Percentiles rank a stretch among this genome's conserved stretches.
These are phyloP conservation scores for Ophthalmolycus amberensis DNA, from an alignment of 2,113 vertebrate species.

Conservation along the genomic window DNA sequence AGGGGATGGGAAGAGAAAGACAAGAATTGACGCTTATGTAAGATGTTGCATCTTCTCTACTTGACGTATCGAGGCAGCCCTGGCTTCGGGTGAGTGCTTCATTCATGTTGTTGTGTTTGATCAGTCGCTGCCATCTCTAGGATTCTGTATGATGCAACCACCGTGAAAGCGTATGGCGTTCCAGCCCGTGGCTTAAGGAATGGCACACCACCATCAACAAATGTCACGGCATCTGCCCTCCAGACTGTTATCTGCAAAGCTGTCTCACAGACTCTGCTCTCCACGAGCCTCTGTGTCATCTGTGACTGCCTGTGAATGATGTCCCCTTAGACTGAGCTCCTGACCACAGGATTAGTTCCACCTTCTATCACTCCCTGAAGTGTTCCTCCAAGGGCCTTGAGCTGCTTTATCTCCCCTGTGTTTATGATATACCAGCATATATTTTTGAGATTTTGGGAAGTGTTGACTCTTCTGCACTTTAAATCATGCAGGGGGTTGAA, in stretches of 20 bases:
- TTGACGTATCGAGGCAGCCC: slow-evolving; percentile 52
- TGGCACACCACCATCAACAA: slow-evolving; percentile 51
- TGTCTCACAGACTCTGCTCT: slow-evolving; percentile 50
- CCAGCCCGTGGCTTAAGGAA: slow-evolving; percentile 44
- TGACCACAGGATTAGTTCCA: slow-evolving; percentile 68
- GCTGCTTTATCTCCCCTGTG: slow-evolving; percentile 50
- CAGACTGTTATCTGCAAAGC: slow-evolving; percentile 61
- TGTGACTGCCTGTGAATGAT: slow-evolving; percentile 53
- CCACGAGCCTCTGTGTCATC: slow-evolving; percentile 39
- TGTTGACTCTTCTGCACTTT: slow-evolving; percentile 20
- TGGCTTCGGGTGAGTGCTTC: slow-evolving; percentile 25
- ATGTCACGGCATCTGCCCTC: slow-evolving; percentile 62
- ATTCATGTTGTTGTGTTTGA: slow-evolving; percentile 71
- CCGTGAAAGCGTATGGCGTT: slow-evolving; percentile 56
- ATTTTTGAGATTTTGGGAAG: slow-evolving; percentile 10
- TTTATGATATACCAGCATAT: slow-evolving; percentile 43
- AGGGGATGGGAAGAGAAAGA: slow-evolving; percentile 33
- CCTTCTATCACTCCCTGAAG: slow-evolving; percentile 45
- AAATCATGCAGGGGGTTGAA: slow-evolving; percentile 41
- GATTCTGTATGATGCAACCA: slow-evolving; percentile 70
- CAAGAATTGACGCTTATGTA: slow-evolving; percentile 45
- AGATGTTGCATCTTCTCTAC: slow-evolving; percentile 40
- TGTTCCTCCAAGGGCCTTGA: slow-evolving; percentile 43
- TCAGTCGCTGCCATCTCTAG: slow-evolving; percentile 55
- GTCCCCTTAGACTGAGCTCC: slow-evolving; percentile 34